Evolutionary conservation across 2,113 vertebrate genomes (phyloP).

Genomic region (Gallinago undulata): DNA sequence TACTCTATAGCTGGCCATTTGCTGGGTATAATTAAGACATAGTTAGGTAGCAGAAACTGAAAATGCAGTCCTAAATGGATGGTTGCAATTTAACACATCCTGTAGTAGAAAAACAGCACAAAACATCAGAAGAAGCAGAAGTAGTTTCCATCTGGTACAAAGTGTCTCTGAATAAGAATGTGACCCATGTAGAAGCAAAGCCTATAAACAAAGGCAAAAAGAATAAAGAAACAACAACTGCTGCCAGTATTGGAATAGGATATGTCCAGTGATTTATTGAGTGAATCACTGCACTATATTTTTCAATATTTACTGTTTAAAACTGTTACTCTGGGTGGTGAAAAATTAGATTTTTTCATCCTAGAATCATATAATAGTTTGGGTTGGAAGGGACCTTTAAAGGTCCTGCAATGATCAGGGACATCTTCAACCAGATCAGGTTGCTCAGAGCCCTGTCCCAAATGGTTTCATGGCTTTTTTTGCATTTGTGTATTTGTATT

Average conservation of each 20-base stretch:
- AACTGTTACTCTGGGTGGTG: neutral
- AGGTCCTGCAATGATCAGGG: neutral
- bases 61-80: neutral
- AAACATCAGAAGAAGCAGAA: neutral
- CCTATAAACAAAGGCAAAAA: constrained; percentile 15
- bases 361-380: neutral
- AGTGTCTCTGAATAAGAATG: neutral
- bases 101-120: neutral
- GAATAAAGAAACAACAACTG: neutral
- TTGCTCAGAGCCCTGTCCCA: neutral
- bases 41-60: neutral
- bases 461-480: neutral
- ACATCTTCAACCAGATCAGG: neutral
- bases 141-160: neutral
- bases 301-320: neutral
- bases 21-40: neutral
- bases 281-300: neutral
- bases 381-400: neutral
- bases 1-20: neutral
- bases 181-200: neutral
- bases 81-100: neutral
- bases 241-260: neutral
- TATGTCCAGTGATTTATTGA: neutral
- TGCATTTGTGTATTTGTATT: neutral
- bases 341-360: neutral